Conservation (phyloP, 2,888 invertebrate species). For the Pollenia amentaria region DNA sequence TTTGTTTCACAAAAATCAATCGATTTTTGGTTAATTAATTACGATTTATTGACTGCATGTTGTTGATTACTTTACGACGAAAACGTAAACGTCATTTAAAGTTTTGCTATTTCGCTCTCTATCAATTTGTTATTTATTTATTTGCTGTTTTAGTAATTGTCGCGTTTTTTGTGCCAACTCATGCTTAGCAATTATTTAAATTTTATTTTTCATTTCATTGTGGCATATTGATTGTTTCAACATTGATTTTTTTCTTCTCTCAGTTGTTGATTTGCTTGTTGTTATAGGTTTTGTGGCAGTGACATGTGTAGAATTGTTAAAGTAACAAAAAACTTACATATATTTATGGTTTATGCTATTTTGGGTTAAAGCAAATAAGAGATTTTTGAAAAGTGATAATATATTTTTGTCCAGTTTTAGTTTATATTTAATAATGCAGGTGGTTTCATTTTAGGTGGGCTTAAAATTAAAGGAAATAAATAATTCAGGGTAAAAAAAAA, state of each 20-base stretch:
- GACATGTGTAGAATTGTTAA: slow-evolving; percentile 67
- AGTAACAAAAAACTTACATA: slow-evolving; percentile 3
- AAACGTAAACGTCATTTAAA: slow-evolving; percentile 68
- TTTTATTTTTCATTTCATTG: slow-evolving; percentile 56
- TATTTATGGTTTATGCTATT: slow-evolving; percentile 51
- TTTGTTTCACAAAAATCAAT: slow-evolving; percentile 61
- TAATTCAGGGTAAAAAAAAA: not conserved
- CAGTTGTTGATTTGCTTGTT: slow-evolving; percentile 59
- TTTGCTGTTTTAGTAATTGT: slow-evolving; percentile 66
- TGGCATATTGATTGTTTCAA: slow-evolving; percentile 64
- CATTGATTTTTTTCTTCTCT: slow-evolving; percentile 58
- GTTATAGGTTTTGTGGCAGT: slow-evolving; percentile 54
- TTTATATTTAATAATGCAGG: slow-evolving; percentile 57
- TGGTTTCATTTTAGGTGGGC: slow-evolving; percentile 64
- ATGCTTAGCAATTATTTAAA: slow-evolving; percentile 71
- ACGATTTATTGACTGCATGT: slow-evolving; percentile 84
- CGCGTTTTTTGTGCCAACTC: slow-evolving; percentile 64
- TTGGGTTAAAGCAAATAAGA: slow-evolving; percentile 40
- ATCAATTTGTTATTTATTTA: slow-evolving; percentile 59
- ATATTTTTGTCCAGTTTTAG: slow-evolving; percentile 2
- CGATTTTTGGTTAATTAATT: slow-evolving; percentile 82
- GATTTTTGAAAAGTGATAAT: slow-evolving; percentile 70
- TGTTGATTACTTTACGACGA: slow-evolving; percentile 80
- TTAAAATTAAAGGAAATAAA: slow-evolving; percentile 8
- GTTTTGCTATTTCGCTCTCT: slow-evolving; percentile 39